Percentiles rank a stretch among this genome's conserved stretches.
phyloP scores from a whole-genome alignment of 1,140 invertebrate species.

The Aphaenogaster ashmeadi region DNA sequence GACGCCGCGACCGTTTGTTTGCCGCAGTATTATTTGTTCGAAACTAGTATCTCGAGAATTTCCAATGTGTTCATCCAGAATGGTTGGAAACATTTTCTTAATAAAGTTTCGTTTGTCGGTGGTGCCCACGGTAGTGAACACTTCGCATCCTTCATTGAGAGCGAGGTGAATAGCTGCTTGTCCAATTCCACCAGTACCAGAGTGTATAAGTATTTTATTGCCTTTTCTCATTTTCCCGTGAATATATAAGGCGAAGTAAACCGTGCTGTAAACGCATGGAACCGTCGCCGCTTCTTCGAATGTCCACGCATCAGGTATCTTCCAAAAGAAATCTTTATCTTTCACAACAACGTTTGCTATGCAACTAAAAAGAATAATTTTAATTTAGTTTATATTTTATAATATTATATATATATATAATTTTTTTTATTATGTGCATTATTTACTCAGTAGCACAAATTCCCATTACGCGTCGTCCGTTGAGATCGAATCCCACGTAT shows the following conservation, averaged over 20 bases:
- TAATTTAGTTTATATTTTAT: no score
- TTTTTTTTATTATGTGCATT: not conserved
- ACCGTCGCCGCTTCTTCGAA: constrained; percentile 95
- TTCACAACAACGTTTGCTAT: constrained; percentile 86
- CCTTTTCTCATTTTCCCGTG: no score
- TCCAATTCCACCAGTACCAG: constrained; percentile 89
- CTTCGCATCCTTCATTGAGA: not conserved
- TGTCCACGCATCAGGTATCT: constrained; percentile 93
- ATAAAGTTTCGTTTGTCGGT: constrained; percentile 91
- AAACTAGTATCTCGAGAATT: constrained; percentile 88
- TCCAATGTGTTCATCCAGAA: constrained; percentile 89
- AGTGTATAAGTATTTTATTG: no score
- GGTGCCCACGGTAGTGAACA: constrained; percentile 90
- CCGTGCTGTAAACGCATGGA: constrained; percentile 95
- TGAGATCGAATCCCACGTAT: not conserved
- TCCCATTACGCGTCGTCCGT: not conserved
- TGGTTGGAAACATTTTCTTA: constrained; percentile 89
- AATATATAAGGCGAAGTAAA: constrained; percentile 88
- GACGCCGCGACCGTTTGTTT: constrained; percentile 90
- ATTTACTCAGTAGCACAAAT: not conserved
- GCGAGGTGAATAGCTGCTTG: constrained; percentile 14
- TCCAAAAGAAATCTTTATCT: no score
- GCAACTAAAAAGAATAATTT: constrained; percentile 79
- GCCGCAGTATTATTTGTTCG: constrained; percentile 89
- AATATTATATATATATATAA: no score